phyloP scores from a whole-genome alignment of 2,888 invertebrate species.

The Drosophila paramelanica region DNA sequence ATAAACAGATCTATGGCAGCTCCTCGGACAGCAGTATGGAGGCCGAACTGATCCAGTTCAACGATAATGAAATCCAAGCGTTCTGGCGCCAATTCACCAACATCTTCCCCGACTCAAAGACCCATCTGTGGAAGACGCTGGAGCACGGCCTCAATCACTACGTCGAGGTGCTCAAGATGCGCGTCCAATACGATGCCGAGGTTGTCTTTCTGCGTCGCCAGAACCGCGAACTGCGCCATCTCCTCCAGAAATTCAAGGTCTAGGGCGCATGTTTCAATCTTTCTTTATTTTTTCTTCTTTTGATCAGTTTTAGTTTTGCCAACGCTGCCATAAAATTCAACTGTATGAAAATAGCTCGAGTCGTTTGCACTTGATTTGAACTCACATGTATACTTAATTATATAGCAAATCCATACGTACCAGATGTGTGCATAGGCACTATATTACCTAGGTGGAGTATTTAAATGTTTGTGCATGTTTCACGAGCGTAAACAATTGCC shows the following conservation, averaged over 20 bases:
- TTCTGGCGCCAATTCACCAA: constrained; percentile 90
- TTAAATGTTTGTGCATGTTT: too few species aligned
- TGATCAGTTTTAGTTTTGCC: background rate
- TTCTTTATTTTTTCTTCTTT: background rate
- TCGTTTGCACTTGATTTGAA: background rate
- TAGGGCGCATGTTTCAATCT: constrained; percentile 11
- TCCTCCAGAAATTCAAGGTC: constrained; percentile 87
- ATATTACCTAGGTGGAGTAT: too few species aligned
- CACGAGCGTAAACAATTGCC: too few species aligned
- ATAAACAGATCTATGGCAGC: constrained; percentile 54
- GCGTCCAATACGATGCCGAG: constrained; percentile 89
- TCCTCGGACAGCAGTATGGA: constrained; percentile 40
- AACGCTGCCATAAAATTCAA: constrained; percentile 27
- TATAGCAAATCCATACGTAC: too few species aligned
- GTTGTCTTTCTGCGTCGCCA: constrained; percentile 88
- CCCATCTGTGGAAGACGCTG: constrained; percentile 88
- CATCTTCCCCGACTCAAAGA: constrained; percentile 87
- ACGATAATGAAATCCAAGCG: constrained; percentile 85
- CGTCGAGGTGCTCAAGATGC: constrained; percentile 85
- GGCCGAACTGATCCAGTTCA: constrained; percentile 55
- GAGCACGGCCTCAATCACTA: constrained; percentile 84
- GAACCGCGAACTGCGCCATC: constrained; percentile 89
- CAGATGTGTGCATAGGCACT: too few species aligned
- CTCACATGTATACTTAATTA: background rate
- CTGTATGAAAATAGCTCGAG: constrained; percentile 20